Evolutionary conservation across 2,113 vertebrate species (phyloP), one percentile per base, ranked within the genome.

Genomic region (Gulo gulo): DNA sequence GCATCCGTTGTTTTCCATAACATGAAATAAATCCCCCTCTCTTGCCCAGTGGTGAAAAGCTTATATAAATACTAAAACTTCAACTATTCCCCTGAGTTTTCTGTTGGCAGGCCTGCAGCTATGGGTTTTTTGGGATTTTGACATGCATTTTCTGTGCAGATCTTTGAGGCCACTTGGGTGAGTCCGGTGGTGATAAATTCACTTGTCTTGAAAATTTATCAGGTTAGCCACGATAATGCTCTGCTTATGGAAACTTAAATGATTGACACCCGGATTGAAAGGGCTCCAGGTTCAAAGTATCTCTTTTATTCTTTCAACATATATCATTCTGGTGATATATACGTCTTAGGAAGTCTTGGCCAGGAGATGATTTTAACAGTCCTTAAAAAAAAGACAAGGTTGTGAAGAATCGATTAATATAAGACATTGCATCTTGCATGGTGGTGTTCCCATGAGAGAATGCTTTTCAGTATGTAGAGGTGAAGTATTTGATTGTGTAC

Each of bases 51-150:
- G 91, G 97, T 92, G 88, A 97, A 97, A 98, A 98, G 92, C 36
- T 82, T 98, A 97, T 98, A 94, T 63, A 98, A 96, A 98, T 98
- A 79, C 55, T 97, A 94, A 97, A 98, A 91, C 61, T 98, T 95
- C 97, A 98, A 39, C 73, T 98, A 94, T 97, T 96, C 34, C 74
- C 74, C 5, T 7, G 94, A 92, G 83, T 95, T 94, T 96, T 87
- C 95, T 90, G 34, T 63, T 97, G 96, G 91, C 90, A 59, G 88
- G 50, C 26, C 34, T 94, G 79, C 39, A 89, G 88, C 91, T 61
- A 20, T n/a, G 85, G 9, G n/a, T 92, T 92, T 86, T 63, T 97
- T 97, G 95, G 97, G n/a, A 89, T 96, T 92, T 82, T 96, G 88
- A 96, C 8, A 20, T 84, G 29, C n/a, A 20, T 74, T 98, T 93